phyloP scores from a whole-genome alignment of 1,140 invertebrate species.

The Chrysopa pallens region DNA sequence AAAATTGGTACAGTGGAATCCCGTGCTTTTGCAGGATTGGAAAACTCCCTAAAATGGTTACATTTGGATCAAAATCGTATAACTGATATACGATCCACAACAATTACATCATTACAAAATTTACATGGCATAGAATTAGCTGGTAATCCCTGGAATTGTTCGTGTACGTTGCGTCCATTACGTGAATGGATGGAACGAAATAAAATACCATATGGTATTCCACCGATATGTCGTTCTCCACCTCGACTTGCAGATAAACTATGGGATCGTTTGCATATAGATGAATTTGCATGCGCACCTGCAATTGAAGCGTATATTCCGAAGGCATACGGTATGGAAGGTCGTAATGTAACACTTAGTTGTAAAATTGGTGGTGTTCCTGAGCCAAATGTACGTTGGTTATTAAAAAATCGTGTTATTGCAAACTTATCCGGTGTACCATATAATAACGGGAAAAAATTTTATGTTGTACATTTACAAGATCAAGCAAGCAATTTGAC shows the following conservation, averaged over 20 bases:
- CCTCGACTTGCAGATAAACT: slow-evolving; percentile 35
- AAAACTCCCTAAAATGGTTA: slow-evolving; percentile 49
- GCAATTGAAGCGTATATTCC: slow-evolving; percentile 33
- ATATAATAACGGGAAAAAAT: slow-evolving; percentile 24
- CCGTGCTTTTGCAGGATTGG: slow-evolving; percentile 51
- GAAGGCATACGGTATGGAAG: slow-evolving; percentile 37
- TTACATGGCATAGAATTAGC: slow-evolving; percentile 56
- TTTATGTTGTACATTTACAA: slow-evolving; percentile 28
- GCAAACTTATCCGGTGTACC: slow-evolving; percentile 28
- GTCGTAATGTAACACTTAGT: slow-evolving; percentile 51
- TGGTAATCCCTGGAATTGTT: slow-evolving; percentile 67
- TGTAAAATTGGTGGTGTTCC: slow-evolving; percentile 52
- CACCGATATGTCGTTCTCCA: slow-evolving; percentile 47
- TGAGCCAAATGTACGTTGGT: slow-evolving; percentile 40
- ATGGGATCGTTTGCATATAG: slow-evolving; percentile 55
- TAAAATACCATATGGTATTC: slow-evolving; percentile 52
- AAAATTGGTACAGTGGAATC: slow-evolving; percentile 42
- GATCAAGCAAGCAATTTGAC: slow-evolving; percentile 44
- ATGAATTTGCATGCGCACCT: slow-evolving; percentile 65
- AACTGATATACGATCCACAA: slow-evolving; percentile 37
- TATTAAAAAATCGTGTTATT: slow-evolving; percentile 27
- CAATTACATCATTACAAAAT: slow-evolving; percentile 42
- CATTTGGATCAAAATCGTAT: slow-evolving; percentile 58
- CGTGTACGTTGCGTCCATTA: slow-evolving; percentile 51
- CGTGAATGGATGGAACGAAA: slow-evolving; percentile 57